Conservation (phyloP, 2,113 vertebrate species). For the Chaetorhynchus papuensis region DNA sequence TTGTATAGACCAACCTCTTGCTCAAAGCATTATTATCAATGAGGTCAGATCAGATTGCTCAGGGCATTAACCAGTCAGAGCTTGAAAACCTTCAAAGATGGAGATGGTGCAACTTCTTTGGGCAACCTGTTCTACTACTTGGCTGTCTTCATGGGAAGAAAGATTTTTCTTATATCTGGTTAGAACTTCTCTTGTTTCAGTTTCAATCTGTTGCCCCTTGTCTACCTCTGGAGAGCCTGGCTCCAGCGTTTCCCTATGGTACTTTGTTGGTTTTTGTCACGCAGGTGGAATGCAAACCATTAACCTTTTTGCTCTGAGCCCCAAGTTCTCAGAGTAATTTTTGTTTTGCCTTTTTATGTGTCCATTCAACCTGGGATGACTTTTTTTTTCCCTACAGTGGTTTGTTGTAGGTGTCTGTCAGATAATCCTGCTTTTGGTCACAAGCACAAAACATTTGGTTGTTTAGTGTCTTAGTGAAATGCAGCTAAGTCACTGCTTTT, state of each 20-base stretch:
- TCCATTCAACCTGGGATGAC: background rate
- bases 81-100: background rate
- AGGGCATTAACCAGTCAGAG: background rate
- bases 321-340: background rate
- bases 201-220: background rate
- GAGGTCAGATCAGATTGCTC: background rate
- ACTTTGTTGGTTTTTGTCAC: background rate
- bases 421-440: background rate
- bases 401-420: background rate
- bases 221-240: background rate
- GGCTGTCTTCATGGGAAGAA: background rate
- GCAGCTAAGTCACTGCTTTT: background rate
- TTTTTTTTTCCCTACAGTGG: background rate
- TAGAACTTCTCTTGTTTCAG: background rate
- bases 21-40: background rate
- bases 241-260: accelerated
- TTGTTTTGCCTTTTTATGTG: background rate
- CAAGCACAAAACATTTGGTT: background rate
- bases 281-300: background rate
- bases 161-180: background rate
- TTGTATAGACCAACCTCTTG: background rate
- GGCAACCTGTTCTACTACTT: background rate
- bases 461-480: background rate
- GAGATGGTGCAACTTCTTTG: background rate
- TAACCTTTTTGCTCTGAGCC: background rate